Evolutionary conservation across 2,797 vertebrate species (phyloP), one percentile per base, ranked within the genome.

Genomic region (Schizopygopsis pylzovi): DNA sequence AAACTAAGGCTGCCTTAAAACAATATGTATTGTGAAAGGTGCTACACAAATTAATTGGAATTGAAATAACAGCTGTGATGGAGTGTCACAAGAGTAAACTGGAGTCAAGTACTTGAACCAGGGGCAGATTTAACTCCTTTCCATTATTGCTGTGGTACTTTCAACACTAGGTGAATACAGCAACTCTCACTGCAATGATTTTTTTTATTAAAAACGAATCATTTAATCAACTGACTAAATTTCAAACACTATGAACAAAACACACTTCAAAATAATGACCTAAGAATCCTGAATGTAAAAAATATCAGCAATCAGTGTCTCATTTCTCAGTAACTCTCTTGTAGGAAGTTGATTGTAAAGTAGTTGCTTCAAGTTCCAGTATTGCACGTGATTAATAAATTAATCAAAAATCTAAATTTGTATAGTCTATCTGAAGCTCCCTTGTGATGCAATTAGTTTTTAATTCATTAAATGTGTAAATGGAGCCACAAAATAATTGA

Each of bases 401-500:
- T 84, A 28, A 67, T 75, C n/a, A 4, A 61, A 56, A 68, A 39
- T 77, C n/a, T 68, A 37, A 13, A 54, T 67, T 61, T 65, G 41
- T 77, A 67, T 49, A 81, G 47, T 61, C 76, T 52, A 59, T 47
- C 67, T 37, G 15, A 37, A 37, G 63, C 63, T 37, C 7, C 6
- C 28, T 33, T 37, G 13, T 52, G 37, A 47, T 49, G 72, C 49
- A 80, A 67, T 75, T 63, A 25, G 11, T 80, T 15, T 65, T 63
- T 78, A 81, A 78, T 72, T 82, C 22, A 87, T n/a, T 81, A 13
- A 18, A 45, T 82, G 61, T 87, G 63, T 54, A 63, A 90, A 82
- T 41, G 52, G 1, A 16, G 47, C 52, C 41, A 76, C 71, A 52
- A 4, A 61, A 75, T 59, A 83, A 72, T 12, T 83, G 25, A 37